Evolutionary conservation across 30 jellyfish, hydroid and myxozoan species (phyloP), one percentile per base, ranked within the genome.

Genomic region (Turritopsis rubra): DNA sequence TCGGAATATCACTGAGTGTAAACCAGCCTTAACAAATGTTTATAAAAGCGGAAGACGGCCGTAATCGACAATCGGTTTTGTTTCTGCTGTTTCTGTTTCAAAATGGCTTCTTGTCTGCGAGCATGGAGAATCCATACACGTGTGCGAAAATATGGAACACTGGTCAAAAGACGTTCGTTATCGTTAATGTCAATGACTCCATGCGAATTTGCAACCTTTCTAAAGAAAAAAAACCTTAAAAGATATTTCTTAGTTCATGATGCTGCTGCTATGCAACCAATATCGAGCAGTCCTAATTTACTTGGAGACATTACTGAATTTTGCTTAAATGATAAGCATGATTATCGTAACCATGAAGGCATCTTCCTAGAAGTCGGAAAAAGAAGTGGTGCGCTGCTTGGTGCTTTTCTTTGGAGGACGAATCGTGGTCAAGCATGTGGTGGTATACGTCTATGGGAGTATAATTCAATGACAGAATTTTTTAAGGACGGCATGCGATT

Each of bases 381-480:
- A 68, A 54, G 97, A 79, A 85, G 89, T 82, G 95, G 97, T 41
- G 97, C 97, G 0, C 87, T 90, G 13, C 76, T 90, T 27, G 95
- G 97, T 4, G 95, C 95, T 25, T 90, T 90, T 82, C 95, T 90
- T 21, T 90, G 97, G 97, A 65, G 85, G 65, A 90, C 95, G 29
- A 90, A 90, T 71, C 95, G 97, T 21, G 97, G 97, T n/a, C 97
- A 90, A 52, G 97, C 95, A 20, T 90, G 96, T 90, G 97, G 97
- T 28, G 97, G 97, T 0, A 86, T 90, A 9, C 68, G 97, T 25
- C 71, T 90, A 65, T 86, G 96, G 96, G 85, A 83, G 54, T 90
- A 90, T 54, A 75, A 88, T 24, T 75, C 90, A 66, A 78, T 90
- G 95, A 89, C 81, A 66, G 96, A 90, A 21, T 90, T 86, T 82